A percentile compares a stretch with the other conserved stretches of the same genome.
Evolutionary conservation across 2,888 invertebrate species (phyloP).

Genomic region (Dryobotodes eremita): DNA sequence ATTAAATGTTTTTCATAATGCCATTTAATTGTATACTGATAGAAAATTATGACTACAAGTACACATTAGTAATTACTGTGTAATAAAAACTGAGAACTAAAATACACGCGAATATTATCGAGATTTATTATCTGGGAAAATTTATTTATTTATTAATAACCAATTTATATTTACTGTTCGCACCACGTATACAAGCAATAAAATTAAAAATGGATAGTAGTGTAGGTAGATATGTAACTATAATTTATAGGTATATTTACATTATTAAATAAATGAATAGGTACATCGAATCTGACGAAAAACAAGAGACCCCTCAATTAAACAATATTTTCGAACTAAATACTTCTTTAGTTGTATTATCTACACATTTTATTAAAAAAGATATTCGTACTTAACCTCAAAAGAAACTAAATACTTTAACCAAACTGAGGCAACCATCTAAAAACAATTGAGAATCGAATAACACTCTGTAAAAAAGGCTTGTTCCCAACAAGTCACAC

Average conservation of each 20-base stretch:
- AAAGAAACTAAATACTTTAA: neutral
- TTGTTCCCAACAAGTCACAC: too few species aligned
- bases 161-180: too few species aligned
- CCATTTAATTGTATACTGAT: neutral
- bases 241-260: neutral
- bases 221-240: neutral
- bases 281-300: neutral
- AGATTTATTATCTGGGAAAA: too few species aligned
- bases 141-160: too few species aligned
- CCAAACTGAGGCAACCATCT: neutral
- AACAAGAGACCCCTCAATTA: neutral
- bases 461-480: conserved; percentile 1
- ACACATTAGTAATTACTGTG: neutral
- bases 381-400: neutral
- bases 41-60: neutral
- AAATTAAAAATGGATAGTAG: neutral
- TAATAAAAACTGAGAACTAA: neutral
- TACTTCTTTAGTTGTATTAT: neutral
- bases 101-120: neutral
- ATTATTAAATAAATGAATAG: neutral
- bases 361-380: neutral
- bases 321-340: neutral
- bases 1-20: conserved; percentile 19
- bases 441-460: neutral
- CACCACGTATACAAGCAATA: too few species aligned